A percentile compares a stretch with the other conserved stretches of the same genome.
Conservation (phyloP, 2,888 invertebrate genomes). For the Herminia tarsipennalis region DNA sequence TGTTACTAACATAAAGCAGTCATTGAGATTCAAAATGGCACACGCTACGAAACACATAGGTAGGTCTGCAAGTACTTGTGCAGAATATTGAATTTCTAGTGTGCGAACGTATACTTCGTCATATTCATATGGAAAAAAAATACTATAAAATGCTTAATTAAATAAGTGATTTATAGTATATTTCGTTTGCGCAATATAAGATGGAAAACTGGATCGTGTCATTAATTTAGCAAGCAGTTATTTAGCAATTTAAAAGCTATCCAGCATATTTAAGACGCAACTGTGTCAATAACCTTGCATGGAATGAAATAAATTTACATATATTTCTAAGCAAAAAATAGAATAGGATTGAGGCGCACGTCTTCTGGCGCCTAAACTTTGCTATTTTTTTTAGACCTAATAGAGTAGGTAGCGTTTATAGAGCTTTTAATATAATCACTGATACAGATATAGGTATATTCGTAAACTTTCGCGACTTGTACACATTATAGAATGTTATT, state of each 20-base stretch:
- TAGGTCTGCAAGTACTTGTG: too few relatives aligned
- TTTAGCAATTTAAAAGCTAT: conserved; percentile 70
- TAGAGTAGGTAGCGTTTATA: not conserved
- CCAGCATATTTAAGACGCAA: conserved; percentile 66
- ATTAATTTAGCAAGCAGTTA: conserved; percentile 68
- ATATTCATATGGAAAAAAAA: conserved; percentile 43
- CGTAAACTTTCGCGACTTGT: too few relatives aligned
- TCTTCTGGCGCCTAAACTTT: conserved; percentile 49
- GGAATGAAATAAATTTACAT: conserved; percentile 73
- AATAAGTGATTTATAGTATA: conserved; percentile 56
- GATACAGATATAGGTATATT: too few relatives aligned
- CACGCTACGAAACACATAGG: conserved; percentile 47
- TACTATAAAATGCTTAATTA: conserved; percentile 33
- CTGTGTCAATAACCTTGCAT: conserved; percentile 81
- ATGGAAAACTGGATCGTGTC: conserved; percentile 66
- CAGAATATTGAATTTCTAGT: conserved; percentile 55
- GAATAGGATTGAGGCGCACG: conserved; percentile 34
- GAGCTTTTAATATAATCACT: not conserved
- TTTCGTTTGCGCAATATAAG: conserved; percentile 54
- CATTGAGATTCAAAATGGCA: conserved; percentile 62
- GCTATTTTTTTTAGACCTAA: not conserved
- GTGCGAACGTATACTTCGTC: conserved; percentile 44
- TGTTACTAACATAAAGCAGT: conserved; percentile 50
- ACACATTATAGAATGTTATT: too few relatives aligned
- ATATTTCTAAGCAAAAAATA: conserved; percentile 66